A percentile compares a stretch with the other conserved stretches of the same genome.
phyloP scores from a whole-genome alignment of 2,797 vertebrate genomes.

The Hozukius guyotensis region DNA sequence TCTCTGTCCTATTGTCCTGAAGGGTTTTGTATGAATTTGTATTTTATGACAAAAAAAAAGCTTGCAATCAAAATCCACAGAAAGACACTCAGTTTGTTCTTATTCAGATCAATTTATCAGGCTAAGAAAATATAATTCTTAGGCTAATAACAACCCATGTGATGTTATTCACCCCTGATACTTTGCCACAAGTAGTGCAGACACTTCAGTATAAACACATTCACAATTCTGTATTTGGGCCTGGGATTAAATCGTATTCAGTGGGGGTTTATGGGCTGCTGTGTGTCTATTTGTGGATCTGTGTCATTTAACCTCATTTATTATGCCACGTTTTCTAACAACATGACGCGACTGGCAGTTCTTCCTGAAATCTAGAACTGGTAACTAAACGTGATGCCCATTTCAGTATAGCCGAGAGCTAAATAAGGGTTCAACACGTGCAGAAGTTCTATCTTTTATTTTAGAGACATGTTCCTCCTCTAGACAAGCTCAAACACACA shows the following conservation, averaged over 20 bases:
- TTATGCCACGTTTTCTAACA: not conserved
- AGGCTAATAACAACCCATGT: not conserved
- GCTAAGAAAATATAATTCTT: not conserved
- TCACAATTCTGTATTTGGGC: not conserved
- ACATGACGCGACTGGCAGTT: not conserved
- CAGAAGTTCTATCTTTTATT: not conserved
- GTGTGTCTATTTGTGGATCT: conserved; percentile 1
- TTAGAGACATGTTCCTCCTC: not conserved
- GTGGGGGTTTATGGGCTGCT: not conserved
- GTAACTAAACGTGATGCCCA: not conserved
- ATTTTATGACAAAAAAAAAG: not conserved
- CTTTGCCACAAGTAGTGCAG: not conserved
- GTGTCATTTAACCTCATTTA: not conserved
- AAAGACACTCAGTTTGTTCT: not conserved
- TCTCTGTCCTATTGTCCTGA: not conserved
- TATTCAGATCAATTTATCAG: not conserved
- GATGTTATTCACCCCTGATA: not conserved
- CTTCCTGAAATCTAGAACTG: not conserved
- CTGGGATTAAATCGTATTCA: not conserved
- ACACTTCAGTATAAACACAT: not conserved
- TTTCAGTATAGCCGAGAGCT: not conserved
- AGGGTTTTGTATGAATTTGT: not conserved
- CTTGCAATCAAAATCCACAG: not conserved
- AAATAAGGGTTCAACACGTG: not conserved
- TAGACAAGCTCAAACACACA: conserved; percentile 21